Evolutionary conservation across 2,888 invertebrate genomes (phyloP).

Genomic region (Cephus rjabovi): DNA sequence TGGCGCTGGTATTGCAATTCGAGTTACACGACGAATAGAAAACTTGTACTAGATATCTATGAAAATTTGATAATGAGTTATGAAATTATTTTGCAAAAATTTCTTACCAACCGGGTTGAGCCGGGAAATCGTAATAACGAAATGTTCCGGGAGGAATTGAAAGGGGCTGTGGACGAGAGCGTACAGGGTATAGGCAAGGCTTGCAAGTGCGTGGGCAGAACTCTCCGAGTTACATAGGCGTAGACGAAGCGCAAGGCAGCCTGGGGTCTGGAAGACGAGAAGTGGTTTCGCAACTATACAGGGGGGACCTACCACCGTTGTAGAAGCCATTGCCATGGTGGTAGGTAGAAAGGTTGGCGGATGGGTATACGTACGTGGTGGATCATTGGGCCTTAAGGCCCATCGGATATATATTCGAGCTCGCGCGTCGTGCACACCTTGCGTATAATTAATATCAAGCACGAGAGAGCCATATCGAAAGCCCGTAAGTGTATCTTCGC

Average conservation of each 20-base stretch:
- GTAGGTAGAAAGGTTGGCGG: conserved; percentile 16
- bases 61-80: too few species aligned
- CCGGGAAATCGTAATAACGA: conserved; percentile 10
- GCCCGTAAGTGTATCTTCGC: not conserved
- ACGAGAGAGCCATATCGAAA: not conserved
- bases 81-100: too few species aligned
- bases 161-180: not conserved
- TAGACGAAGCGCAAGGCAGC: conserved; percentile 25
- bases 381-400: conserved; percentile 22
- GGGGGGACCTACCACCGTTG: conserved; percentile 42
- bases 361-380: conserved; percentile 12
- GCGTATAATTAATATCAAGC: conserved; percentile 41
- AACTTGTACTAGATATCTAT: conserved; percentile 3
- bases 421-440: conserved; percentile 43
- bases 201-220: conserved; percentile 56
- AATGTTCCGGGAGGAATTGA: conserved; percentile 21
- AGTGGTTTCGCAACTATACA: conserved; percentile 45
- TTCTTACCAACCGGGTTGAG: not conserved
- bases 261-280: conserved; percentile 52
- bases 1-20: conserved; percentile 46
- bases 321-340: conserved; percentile 34
- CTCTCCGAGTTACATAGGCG: conserved; percentile 27
- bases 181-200: conserved; percentile 25
- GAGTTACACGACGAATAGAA: conserved; percentile 29
- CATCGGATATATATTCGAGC: conserved; percentile 31